Evolutionary conservation across 2,797 vertebrate genomes (phyloP).

Genomic region (Schizothorax lantsangensis): DNA sequence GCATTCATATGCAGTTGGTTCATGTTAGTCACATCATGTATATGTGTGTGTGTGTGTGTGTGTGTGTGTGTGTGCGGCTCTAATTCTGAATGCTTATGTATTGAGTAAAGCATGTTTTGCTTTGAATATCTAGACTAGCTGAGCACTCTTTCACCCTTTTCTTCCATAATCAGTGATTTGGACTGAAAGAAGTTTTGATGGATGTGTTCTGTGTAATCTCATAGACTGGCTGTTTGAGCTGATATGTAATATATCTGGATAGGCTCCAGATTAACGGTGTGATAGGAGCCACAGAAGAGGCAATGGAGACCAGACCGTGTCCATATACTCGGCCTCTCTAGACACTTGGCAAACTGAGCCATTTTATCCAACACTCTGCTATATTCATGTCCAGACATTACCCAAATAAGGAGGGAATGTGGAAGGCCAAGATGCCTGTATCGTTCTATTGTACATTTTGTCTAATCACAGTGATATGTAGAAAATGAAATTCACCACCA

Average conservation of each 20-base stretch:
- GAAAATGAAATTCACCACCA: neutral
- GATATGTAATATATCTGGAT: constrained; percentile 60
- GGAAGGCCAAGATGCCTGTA: constrained; percentile 15
- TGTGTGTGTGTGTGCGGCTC: constrained; percentile 47
- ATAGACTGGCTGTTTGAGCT: constrained; percentile 55
- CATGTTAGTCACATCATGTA: constrained; percentile 63
- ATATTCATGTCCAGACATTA: constrained; percentile 46
- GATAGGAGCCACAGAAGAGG: constrained; percentile 41
- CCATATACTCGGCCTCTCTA: constrained; percentile 42
- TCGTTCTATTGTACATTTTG: neutral
- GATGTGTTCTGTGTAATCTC: constrained; percentile 59
- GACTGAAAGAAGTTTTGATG: constrained; percentile 49
- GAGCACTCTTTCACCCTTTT: constrained; percentile 52
- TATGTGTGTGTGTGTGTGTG: too few species aligned
- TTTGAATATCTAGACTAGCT: constrained; percentile 61
- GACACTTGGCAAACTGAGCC: constrained; percentile 45
- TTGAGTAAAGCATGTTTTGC: constrained; percentile 62
- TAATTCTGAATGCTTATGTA: constrained; percentile 64
- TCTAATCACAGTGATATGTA: constrained; percentile 8
- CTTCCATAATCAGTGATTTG: constrained; percentile 50
- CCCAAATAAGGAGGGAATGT: constrained; percentile 59
- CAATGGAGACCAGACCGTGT: constrained; percentile 45
- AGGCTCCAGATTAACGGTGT: constrained; percentile 54
- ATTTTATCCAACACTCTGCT: constrained; percentile 48
- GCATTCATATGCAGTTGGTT: constrained; percentile 66